phyloP scores from a whole-genome alignment of 2,797 vertebrate genomes.

The Peromyscus aztecus region DNA sequence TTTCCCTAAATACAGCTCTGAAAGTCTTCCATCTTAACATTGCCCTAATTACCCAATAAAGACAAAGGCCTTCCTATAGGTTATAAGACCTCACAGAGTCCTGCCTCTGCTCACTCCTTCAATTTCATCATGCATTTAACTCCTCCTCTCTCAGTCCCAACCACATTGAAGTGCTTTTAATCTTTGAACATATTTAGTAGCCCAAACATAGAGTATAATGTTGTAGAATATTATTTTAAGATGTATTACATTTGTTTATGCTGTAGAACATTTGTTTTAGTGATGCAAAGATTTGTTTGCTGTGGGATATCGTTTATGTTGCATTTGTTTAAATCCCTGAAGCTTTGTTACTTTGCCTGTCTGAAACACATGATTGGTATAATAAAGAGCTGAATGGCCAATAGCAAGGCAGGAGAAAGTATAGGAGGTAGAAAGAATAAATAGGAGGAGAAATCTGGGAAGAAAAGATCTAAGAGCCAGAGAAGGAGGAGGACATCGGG shows the following conservation, averaged over 20 bases:
- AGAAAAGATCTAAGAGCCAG: not conserved
- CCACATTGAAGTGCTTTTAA: not conserved
- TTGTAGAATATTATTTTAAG: not conserved
- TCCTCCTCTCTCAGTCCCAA: not conserved
- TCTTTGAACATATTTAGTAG: not conserved
- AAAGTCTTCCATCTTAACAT: constrained; percentile 6
- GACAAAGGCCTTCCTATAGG: not conserved
- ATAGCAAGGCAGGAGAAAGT: not conserved
- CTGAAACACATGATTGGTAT: not conserved
- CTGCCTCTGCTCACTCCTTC: not conserved
- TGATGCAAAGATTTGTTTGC: not conserved
- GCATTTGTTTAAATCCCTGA: not conserved
- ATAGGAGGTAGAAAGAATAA: not conserved
- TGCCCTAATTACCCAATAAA: not conserved
- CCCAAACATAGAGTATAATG: not conserved
- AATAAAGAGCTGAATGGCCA: not conserved
- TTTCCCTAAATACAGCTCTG: not conserved
- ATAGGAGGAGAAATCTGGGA: not conserved
- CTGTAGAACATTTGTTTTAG: not conserved
- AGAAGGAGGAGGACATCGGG: not conserved
- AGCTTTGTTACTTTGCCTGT: not conserved
- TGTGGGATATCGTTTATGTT: not conserved
- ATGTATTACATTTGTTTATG: not conserved
- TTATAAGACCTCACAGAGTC: not conserved
- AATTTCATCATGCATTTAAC: not conserved